phyloP scores from a whole-genome alignment of 1,140 invertebrate genomes.

The Hyphantria cunea region DNA sequence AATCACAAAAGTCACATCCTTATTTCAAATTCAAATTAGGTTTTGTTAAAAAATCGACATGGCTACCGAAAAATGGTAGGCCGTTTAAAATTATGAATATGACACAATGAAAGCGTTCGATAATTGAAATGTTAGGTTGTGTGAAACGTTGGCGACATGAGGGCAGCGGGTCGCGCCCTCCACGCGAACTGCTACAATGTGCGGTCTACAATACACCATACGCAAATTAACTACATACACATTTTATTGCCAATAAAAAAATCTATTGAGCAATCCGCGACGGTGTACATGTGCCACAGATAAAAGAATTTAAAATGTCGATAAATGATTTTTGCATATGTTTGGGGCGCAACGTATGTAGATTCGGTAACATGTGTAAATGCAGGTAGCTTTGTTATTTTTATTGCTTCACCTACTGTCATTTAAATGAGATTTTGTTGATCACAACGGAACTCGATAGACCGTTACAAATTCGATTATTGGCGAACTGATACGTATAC shows the following conservation, averaged over 20 bases:
- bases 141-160: constrained; percentile 58
- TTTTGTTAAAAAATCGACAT: constrained; percentile 51
- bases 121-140: constrained; percentile 74
- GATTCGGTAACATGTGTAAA: constrained; percentile 67
- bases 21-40: constrained; percentile 66
- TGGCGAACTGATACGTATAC: constrained; percentile 61
- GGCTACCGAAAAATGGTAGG: constrained; percentile 58
- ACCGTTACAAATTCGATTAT: constrained; percentile 74
- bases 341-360: constrained; percentile 52
- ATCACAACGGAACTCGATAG: constrained; percentile 62
- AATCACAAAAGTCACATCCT: constrained; percentile 47
- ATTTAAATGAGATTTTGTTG: constrained; percentile 63
- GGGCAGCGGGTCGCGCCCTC: constrained; percentile 73
- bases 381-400: constrained; percentile 61
- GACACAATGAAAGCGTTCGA: constrained; percentile 59
- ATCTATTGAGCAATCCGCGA: constrained; percentile 68
- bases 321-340: constrained; percentile 81
- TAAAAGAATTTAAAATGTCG: constrained; percentile 71
- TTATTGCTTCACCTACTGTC: constrained; percentile 52
- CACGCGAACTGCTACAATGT: constrained; percentile 54
- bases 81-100: constrained; percentile 66
- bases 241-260: constrained; percentile 77
- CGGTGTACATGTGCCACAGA: constrained; percentile 63
- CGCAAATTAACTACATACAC: constrained; percentile 76
- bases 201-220: constrained; percentile 67